Conservation (phyloP, 2,888 invertebrate species). For the Archips xylosteana region DNA sequence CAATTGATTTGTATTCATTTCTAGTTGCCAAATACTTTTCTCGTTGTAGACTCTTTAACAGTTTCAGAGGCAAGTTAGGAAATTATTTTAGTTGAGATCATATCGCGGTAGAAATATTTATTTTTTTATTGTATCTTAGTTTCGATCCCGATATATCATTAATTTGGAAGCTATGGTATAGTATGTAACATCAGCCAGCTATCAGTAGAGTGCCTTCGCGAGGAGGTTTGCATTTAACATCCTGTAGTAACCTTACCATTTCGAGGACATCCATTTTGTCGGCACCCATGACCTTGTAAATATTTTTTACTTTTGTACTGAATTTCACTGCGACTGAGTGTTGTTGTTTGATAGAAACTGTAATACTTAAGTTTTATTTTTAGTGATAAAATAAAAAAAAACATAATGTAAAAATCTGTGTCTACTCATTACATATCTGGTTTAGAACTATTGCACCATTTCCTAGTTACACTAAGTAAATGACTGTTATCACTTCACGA, state of each 20-base stretch:
- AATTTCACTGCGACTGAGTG: slow-evolving; percentile 82
- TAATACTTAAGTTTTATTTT: slow-evolving; percentile 84
- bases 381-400: slow-evolving; percentile 84
- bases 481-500: slow-evolving; percentile 55
- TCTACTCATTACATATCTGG: slow-evolving; percentile 68
- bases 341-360: slow-evolving; percentile 84
- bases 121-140: slow-evolving; percentile 68
- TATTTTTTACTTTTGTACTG: slow-evolving; percentile 70
- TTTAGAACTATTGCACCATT: slow-evolving; percentile 69
- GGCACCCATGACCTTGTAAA: slow-evolving; percentile 77
- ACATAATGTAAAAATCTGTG: slow-evolving; percentile 71
- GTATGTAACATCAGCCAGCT: slow-evolving; percentile 51
- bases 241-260: slow-evolving; percentile 63
- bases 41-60: slow-evolving; percentile 72
- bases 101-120: slow-evolving; percentile 77
- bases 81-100: slow-evolving; percentile 69
- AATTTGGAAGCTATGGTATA: slow-evolving; percentile 49
- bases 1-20: slow-evolving; percentile 77
- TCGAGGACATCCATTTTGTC: slow-evolving; percentile 54
- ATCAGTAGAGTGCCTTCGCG: slow-evolving; percentile 25
- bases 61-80: slow-evolving; percentile 74
- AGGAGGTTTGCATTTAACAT: slow-evolving; percentile 74
- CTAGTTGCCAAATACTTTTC: slow-evolving; percentile 82
- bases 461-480: slow-evolving; percentile 61
- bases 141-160: slow-evolving; percentile 55